Conservation (phyloP, 2,113 vertebrate species). For the Todiramphus saurophagus region DNA sequence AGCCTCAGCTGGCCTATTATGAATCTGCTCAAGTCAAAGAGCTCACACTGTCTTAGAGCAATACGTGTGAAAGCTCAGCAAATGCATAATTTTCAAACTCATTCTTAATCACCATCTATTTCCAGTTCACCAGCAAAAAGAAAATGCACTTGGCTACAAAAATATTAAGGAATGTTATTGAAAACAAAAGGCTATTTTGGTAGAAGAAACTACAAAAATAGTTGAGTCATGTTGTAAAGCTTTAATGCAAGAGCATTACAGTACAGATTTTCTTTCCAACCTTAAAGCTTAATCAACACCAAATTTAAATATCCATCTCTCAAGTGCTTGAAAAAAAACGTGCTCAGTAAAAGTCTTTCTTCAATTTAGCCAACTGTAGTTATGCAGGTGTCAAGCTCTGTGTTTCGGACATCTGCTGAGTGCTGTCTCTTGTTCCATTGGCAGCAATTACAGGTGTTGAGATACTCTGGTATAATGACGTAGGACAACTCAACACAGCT, state of each 20-base stretch:
- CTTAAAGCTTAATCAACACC: constrained; percentile 80
- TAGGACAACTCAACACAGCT: constrained; percentile 8
- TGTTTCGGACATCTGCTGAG: constrained; percentile 44
- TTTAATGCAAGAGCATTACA: constrained; percentile 82
- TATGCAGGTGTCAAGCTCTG: constrained; percentile 77
- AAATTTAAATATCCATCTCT: constrained; percentile 77
- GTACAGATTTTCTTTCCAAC: constrained; percentile 79
- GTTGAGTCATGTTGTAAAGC: constrained; percentile 84
- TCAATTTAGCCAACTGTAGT: constrained; percentile 24
- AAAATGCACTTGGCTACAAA: constrained; percentile 80
- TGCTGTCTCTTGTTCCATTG: constrained; percentile 74
- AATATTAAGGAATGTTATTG: constrained; percentile 84
- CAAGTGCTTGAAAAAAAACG: constrained; percentile 68
- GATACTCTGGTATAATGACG: constrained; percentile 38
- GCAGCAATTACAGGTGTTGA: constrained; percentile 53
- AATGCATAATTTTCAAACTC: constrained; percentile 58
- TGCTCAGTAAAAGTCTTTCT: constrained; percentile 66
- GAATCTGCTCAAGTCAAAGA: constrained; percentile 56
- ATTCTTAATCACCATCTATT: constrained; percentile 52
- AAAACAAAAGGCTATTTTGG: constrained; percentile 85
- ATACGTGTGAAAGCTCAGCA: constrained; percentile 55
- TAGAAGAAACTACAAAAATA: constrained; percentile 97
- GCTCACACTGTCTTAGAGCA: constrained; percentile 30
- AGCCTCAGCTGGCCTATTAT: constrained; percentile 16
- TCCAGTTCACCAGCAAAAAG: constrained; percentile 74